These are phyloP conservation scores for Seriola rivoliana DNA, from an alignment of 2,113 vertebrate genomes.

Conservation along the genomic window DNA sequence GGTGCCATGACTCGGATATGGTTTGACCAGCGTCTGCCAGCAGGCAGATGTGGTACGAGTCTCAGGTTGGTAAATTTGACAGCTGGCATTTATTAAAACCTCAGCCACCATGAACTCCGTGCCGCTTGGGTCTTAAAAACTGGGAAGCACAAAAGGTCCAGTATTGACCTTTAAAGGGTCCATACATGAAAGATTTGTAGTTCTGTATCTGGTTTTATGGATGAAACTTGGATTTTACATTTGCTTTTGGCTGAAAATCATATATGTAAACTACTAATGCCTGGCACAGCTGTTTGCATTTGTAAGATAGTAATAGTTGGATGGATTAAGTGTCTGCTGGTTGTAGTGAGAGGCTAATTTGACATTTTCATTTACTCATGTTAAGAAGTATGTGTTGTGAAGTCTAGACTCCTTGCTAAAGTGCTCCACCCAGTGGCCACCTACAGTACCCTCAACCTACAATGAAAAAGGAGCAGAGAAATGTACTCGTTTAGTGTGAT, in stretches of 20 bases:
- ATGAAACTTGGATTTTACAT: not conserved
- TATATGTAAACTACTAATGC: not conserved
- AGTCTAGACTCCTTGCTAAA: conserved; percentile 21
- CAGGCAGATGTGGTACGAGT: conserved; percentile 39
- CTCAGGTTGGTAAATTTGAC: conserved; percentile 36
- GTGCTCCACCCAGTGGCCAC: conserved; percentile 45
- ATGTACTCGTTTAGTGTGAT: not conserved
- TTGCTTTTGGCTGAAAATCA: not conserved
- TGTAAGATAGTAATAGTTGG: not conserved
- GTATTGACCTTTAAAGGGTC: not conserved
- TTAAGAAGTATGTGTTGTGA: not conserved
- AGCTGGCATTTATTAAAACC: conserved; percentile 48
- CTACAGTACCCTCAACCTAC: not conserved
- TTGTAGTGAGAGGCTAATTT: not conserved
- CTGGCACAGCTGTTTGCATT: not conserved
- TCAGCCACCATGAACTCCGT: not conserved
- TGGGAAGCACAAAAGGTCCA: not conserved
- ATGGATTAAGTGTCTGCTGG: not conserved
- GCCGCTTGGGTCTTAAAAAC: not conserved
- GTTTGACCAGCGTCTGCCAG: conserved; percentile 50
- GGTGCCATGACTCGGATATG: conserved; percentile 49
- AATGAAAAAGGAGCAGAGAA: not conserved
- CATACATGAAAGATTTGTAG: not conserved
- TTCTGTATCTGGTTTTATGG: not conserved
- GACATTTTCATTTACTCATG: not conserved